A percentile compares a stretch with the other conserved stretches of the same genome.
Evolutionary conservation across 2,113 vertebrate genomes (phyloP).

Genomic region (Prietella phreatophila): DNA sequence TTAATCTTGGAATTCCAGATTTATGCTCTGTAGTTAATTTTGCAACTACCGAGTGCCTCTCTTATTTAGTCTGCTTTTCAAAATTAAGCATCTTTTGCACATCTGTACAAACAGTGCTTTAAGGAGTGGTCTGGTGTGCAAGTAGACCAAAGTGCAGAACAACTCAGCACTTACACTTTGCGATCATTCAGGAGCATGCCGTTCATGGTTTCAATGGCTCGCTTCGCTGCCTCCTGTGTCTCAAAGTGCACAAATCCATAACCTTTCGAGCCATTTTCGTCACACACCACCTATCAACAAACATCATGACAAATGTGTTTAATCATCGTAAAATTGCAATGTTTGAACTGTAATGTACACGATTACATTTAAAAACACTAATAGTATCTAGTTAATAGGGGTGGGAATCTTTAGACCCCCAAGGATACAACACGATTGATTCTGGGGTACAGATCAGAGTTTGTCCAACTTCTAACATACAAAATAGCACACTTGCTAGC

Average conservation of each 20-base stretch:
- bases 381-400: background rate
- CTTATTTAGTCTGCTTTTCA: background rate
- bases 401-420: background rate
- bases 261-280: conserved; percentile 92
- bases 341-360: background rate
- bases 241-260: conserved; percentile 98
- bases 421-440: background rate
- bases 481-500: background rate
- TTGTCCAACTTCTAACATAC: background rate
- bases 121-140: background rate
- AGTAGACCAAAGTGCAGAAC: background rate
- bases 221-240: conserved; percentile 87
- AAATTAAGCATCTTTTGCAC: background rate
- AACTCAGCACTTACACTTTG: conserved; percentile 82
- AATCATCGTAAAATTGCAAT: background rate
- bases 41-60: background rate
- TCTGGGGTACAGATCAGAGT: background rate
- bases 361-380: background rate
- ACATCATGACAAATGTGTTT: background rate
- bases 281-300: conserved; percentile 83
- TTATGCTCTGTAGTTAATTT: background rate
- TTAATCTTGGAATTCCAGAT: background rate
- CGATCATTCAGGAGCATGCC: conserved; percentile 96
- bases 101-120: background rate
- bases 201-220: conserved; percentile 93